Base-by-base conservation (phyloP, 2,888 invertebrate species). In the Epistrophella euchroma region DNA sequence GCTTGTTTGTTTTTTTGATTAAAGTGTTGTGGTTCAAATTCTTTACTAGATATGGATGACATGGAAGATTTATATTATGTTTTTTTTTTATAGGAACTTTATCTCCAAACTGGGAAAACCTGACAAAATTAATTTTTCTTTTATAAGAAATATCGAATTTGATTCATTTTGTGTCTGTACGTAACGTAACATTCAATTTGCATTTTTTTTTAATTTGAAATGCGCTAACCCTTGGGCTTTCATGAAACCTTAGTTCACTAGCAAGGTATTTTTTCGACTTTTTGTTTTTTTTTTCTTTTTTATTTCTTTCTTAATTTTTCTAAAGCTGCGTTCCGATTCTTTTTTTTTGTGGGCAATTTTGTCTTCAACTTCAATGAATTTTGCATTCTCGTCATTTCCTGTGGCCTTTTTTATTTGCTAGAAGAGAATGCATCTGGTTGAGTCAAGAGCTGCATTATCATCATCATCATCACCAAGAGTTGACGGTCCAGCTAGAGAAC, bases 371-470 rank as follows among this genome's bases (percentile, higher is more conserved):
- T 60, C 1, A 32, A 64, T 66, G 17, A 28, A 28, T 66, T 66
- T 43, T 81, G 55, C 62, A 47, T 58, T 62, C 40, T 74, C 22
- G 37, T 70, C 56, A 32, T 74, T 75, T 70, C 52, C 62, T n/a
- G 11, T 28, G 43, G 17, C 22, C 6, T 70, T 70, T 62, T 56
- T 75, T 70, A 56, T 17, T 45, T 43, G 32, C 32, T 60, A 60
- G 17, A 9, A 2, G 22, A 13, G 19, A 47, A 71, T 77, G 68
- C 62, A 83, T 83, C 83, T 56, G 78, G 73, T 83, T 73, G 78
- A 25, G 73, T 82, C 71, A 66, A 72, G 71, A 76, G 47, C 58
- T 73, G 68, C 73, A 82, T 68, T 77, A 58, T 64, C 71, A 64
- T 11, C 71, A 50, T 28, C 73, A 77, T 68, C 82, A 64, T 11